Evolutionary conservation across 2,888 invertebrate species (phyloP), one percentile per base, ranked within the genome.

Genomic region (Automeris io): DNA sequence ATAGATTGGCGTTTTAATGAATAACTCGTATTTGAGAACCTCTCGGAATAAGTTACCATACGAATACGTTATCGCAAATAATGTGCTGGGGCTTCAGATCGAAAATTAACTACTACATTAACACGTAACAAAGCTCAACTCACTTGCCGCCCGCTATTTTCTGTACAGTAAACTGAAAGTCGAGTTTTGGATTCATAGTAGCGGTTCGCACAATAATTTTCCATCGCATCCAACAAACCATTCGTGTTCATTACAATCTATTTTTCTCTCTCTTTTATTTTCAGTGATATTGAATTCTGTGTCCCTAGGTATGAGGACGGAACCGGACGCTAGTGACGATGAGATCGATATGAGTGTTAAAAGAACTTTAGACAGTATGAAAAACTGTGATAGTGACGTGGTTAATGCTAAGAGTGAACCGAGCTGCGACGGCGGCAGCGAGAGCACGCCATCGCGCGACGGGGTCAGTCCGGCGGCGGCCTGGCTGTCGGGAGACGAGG

Each of bases 281-380:
- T 76, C 81, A 83, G 85, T 85, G 81, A 83, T 82, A 77, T 83
- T 81, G 75, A 85, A 83, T 82, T 85, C 79, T 83, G 77, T 85
- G 78, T 83, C 81, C 61, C 66, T 77, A 87, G 87, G 87, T 82
- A 70, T 87, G 73, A 81, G 87, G 69, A 82, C 74, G 70, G 87
- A 87, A 65, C 79, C 83, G 35, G 87, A 87, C 43, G 81, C 77
- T 54, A 86, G 86, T 74, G 87, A 87, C 52, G 76, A 83, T 65
- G 87, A 87, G 59, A 72, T 86, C 47, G 87, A 87, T 65, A 67
- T 74, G 64, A 83, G 74, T 70, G 81, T 85, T 51, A 83, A 77
- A 54, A 77, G 87, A 67, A 87, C 86, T 73, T 71, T 86, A 75
- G 82, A 85, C 70, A 77, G 73, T 78, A 77, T 83, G 49, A 86